Percentiles rank a stretch among this genome's conserved stretches.
Conservation (phyloP, 2,888 invertebrate species). For the Drosophila kanekoi region DNA sequence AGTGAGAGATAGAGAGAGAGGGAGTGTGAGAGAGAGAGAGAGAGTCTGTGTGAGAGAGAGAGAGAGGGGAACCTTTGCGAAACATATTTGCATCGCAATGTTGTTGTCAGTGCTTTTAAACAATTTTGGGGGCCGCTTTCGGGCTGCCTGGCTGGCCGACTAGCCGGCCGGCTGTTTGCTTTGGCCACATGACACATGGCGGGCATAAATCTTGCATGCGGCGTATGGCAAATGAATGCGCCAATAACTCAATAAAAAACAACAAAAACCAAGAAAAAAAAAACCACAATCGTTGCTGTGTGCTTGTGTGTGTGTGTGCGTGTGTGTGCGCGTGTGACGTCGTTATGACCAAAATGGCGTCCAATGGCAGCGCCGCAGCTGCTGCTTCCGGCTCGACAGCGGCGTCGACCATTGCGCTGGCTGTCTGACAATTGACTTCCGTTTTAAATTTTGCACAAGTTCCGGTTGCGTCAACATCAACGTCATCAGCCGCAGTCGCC, state of each 20-base stretch:
- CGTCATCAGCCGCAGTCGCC: constrained; percentile 13
- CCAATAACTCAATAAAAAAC: constrained; percentile 75
- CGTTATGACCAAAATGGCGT: constrained; percentile 50
- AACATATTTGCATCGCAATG: constrained; percentile 61
- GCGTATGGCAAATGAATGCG: constrained; percentile 80
- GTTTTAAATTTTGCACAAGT: constrained; percentile 77
- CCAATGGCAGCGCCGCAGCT: constrained; percentile 51
- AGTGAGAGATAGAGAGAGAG: neutral
- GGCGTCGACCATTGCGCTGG: constrained; percentile 64
- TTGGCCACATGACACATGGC: constrained; percentile 78
- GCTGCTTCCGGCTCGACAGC: constrained; percentile 69
- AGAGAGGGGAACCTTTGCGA: constrained; percentile 20
- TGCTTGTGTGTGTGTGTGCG: constrained; percentile 15
- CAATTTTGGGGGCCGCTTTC: constrained; percentile 55
- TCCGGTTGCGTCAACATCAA: constrained; percentile 61
- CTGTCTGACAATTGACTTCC: constrained; percentile 78
- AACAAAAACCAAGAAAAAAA: constrained; percentile 15
- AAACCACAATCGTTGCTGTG: constrained; percentile 7
- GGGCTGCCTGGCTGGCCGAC: constrained; percentile 12
- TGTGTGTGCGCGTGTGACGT: constrained; percentile 22
- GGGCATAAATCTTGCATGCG: constrained; percentile 75
- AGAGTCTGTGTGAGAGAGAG: neutral
- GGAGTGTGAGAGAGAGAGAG: neutral
- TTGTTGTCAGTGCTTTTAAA: constrained; percentile 69
- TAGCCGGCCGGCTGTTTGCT: constrained; percentile 53